Evolutionary conservation across 2,888 invertebrate genomes (phyloP), one percentile per base, ranked within the genome.

Genomic region (Tetramorium bicarinatum): DNA sequence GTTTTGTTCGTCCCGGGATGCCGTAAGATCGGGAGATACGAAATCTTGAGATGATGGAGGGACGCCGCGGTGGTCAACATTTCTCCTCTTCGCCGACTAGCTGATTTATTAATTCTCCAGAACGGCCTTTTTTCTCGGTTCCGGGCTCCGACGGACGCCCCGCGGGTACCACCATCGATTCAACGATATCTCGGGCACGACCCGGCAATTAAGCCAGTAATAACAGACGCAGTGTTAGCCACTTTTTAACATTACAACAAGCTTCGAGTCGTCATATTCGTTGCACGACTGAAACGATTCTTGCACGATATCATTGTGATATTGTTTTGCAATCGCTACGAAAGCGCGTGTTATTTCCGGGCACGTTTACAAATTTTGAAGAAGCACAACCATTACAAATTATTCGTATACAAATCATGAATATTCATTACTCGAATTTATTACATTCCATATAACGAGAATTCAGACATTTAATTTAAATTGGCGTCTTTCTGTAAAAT

Each of bases 71-170:
- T 86, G 89, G 83, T 67, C 86, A 72, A 74, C 79, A 47, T 80
- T 71, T 21, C 52, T 62, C 66, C 74, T 69, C 49, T 41, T 69
- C 44, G 34, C 72, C 29, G 62, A 61, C 38, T 13, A 41, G 47
- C 76, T 90, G 88, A 92, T 92, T 92, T 91, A 92, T 92, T 91
- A 91, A 91, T 92, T 92, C 87, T 66, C 47, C 47, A 62, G 34
- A 71, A 61, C 80, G 67, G 82, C 79, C 82, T 80, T 87, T 81
- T 56, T 52, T 44, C 56, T 62, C 56, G 62, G 62, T 82, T 82
- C 66, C 18, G 66, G 82, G 52, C 61, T 47, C 47, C 74, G 52
- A 38, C 34, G 52, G 64, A 34, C 64, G 64, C 41, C 67, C 74
- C 59, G 74, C 72, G 67, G 82, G 49, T 87, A 79, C 83, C 56